Evolutionary conservation across 2,113 vertebrate genomes (phyloP).

Genomic region (Gadus chalcogrammus): DNA sequence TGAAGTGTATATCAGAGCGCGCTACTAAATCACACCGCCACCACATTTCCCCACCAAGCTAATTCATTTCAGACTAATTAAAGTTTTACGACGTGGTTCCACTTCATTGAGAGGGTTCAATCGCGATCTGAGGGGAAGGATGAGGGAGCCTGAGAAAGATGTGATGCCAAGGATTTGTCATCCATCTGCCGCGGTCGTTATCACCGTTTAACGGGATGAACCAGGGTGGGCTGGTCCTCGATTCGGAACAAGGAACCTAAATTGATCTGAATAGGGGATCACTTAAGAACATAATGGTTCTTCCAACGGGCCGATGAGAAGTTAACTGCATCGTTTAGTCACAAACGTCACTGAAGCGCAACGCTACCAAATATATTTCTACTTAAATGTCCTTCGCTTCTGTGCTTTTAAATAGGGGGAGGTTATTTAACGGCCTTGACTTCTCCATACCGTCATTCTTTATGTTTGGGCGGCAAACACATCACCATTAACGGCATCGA

Average conservation of each 20-base stretch:
- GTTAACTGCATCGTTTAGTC: no score
- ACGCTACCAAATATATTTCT: no score
- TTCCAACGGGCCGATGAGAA: no score
- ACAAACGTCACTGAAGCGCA: no score
- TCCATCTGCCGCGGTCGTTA: slow-evolving; percentile 23
- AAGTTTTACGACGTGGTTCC: slow-evolving; percentile 38
- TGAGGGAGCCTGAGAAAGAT: slow-evolving; percentile 44
- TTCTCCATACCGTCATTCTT: no score
- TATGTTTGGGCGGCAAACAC: no score
- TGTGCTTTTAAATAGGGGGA: no score
- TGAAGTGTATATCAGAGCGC: no score
- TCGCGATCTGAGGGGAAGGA: slow-evolving; percentile 39
- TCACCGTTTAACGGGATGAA: slow-evolving; percentile 23
- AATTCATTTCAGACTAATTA: slow-evolving; percentile 27
- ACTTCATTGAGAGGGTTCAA: slow-evolving; percentile 24
- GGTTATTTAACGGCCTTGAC: no score
- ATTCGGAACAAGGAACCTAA: background rate
- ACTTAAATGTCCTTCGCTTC: no score
- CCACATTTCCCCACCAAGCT: background rate
- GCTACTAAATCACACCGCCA: background rate
- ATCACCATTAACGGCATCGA: no score
- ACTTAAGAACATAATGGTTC: slow-evolving; percentile 17
- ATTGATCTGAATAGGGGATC: slow-evolving; percentile 6
- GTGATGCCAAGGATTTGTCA: slow-evolving; percentile 39
- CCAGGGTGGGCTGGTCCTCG: background rate